Base-by-base conservation (phyloP, 2,888 invertebrate genomes). In the Drosophila bunnanda region DNA sequence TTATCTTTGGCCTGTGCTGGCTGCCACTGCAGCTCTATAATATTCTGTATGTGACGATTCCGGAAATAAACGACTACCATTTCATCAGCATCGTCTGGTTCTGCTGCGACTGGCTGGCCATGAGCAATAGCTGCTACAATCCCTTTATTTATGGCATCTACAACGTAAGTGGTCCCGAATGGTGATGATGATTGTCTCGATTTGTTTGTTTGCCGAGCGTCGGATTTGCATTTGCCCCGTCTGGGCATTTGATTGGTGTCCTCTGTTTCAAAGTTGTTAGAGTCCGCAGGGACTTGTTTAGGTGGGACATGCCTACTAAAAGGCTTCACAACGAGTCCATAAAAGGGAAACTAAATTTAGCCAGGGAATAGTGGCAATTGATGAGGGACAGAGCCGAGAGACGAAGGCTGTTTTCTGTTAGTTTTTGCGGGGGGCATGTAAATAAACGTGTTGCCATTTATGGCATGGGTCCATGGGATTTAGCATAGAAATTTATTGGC, bases 121-220 rank as follows among this genome's bases (percentile, higher is more conserved):
- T 97, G 97, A 96, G 96, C 88, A 97, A 97, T 90, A 97, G 97
- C 64, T 97, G 97, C 92, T 96, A 96, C 91, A 97, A 97, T 92
- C 97, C 97, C 0, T 97, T 97, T 90, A 97, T 97, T 84, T 97
- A 97, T 89, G 97, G 97, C 38, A 96, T 97, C 80, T 96, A 97
- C 89, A 97, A 97, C 90, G 97, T 97, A 93, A 96, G 95, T 94
- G 50, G 20, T 22, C 12, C 41, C 12, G 30, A 36, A 43, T 52
- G 70, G 36, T 36, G 32, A 54, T 39, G 65, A 32, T 65, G 36
- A 48, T 28, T 50, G 48, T 20, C 38, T 28, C 39, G 65, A 25
- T 41, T 66, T 53, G 69, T 66, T 46, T 70, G 59, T 41, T 58
- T 17, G 20, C 32, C 30, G 32, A 15, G 59, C 30, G 34, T 50